Conservation (phyloP, 2,888 invertebrate genomes). For the Megastigmus dorsalis region DNA sequence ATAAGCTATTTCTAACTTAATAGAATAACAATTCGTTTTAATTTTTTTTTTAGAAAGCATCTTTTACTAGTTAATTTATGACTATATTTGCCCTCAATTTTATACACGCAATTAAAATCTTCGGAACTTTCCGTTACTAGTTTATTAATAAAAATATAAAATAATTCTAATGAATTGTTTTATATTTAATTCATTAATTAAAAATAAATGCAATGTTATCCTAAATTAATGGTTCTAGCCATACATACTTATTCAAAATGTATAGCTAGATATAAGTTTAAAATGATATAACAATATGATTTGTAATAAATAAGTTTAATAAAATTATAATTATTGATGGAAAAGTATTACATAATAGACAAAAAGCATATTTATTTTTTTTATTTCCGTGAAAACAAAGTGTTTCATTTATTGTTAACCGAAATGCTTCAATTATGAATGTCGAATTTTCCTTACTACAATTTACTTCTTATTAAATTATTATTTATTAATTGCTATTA, state of each 20-base stretch:
- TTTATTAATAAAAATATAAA: too few species aligned
- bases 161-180: too few species aligned
- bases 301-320: constrained; percentile 8
- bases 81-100: too few species aligned
- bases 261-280: too few species aligned
- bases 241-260: too few species aligned
- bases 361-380: neutral
- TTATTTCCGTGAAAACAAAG: neutral
- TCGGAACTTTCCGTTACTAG: neutral
- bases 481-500: constrained; percentile 14
- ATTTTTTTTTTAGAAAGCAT: neutral
- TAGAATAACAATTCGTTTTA: too few species aligned
- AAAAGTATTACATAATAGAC: constrained; percentile 5
- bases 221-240: too few species aligned
- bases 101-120: constrained; percentile 17
- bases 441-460: neutral
- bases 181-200: too few species aligned
- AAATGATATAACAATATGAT: neutral
- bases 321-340: neutral
- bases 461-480: too few species aligned
- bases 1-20: too few species aligned
- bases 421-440: constrained; percentile 39
- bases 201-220: too few species aligned
- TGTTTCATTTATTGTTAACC: too few species aligned
- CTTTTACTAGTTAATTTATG: neutral